phyloP scores from a whole-genome alignment of 2,797 vertebrate species.

The Coregonus ussuriensis region DNA sequence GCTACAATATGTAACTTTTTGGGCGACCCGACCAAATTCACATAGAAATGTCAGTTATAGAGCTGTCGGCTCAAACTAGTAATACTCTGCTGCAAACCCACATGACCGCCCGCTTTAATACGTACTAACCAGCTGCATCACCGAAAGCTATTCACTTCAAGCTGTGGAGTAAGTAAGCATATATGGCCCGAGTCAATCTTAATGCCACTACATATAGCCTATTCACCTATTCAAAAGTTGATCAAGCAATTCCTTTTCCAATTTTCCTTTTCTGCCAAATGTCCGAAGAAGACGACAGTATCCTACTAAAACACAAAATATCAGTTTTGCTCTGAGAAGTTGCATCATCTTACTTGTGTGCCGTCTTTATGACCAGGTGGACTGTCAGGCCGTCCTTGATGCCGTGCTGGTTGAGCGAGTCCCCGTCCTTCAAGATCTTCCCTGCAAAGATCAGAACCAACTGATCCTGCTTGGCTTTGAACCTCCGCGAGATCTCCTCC shows the following conservation, averaged over 20 bases:
- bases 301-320: background rate
- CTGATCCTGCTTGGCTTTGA: constrained; percentile 99
- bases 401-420: constrained; percentile 93
- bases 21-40: too few relatives aligned
- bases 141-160: background rate
- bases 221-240: background rate
- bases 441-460: constrained; percentile 99
- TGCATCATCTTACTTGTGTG: constrained; percentile 88
- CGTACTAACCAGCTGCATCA: background rate
- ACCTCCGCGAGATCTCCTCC: constrained; percentile 96
- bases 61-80: background rate
- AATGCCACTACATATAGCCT: background rate
- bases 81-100: background rate
- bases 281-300: background rate
- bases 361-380: constrained; percentile 98
- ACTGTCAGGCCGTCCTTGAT: constrained; percentile 98
- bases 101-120: background rate
- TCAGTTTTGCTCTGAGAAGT: background rate
- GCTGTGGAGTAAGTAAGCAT: too few relatives aligned
- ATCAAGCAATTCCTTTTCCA: background rate
- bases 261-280: background rate
- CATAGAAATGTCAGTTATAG: too few relatives aligned
- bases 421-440: constrained; percentile 98
- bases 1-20: too few relatives aligned
- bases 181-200: too few relatives aligned